Conservation (phyloP, 2,113 vertebrate species). For the Siniperca chuatsi region DNA sequence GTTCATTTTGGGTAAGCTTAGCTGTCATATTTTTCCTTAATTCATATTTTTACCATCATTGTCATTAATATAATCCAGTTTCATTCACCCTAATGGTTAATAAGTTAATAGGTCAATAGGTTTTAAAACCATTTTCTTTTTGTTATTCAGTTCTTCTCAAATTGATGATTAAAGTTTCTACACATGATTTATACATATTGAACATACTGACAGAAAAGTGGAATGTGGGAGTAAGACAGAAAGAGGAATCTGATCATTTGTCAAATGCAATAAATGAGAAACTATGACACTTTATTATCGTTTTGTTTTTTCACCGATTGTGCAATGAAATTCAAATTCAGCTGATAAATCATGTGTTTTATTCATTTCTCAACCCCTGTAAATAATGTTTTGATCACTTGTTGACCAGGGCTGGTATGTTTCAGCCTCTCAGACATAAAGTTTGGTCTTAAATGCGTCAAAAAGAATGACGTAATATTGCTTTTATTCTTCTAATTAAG, state of each 20-base stretch:
- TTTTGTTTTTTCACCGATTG: not conserved
- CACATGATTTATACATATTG: not conserved
- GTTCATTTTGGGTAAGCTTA: not conserved
- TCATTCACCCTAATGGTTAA: not conserved
- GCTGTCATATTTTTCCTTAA: not conserved
- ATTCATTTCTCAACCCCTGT: not conserved
- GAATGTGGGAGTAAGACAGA: not conserved
- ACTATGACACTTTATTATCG: too few species aligned
- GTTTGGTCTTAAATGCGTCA: too few species aligned
- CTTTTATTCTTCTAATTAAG: too few species aligned
- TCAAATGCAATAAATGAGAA: not conserved
- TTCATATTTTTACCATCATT: not conserved
- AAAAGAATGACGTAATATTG: too few species aligned
- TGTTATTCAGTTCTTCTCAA: not conserved
- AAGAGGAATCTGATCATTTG: not conserved
- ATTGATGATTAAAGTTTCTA: not conserved
- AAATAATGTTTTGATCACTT: not conserved
- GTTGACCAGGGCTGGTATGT: not conserved
- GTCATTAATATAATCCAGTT: not conserved
- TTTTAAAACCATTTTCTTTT: not conserved
- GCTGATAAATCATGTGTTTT: not conserved
- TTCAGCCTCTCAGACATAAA: too few species aligned
- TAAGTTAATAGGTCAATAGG: not conserved
- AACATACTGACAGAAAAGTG: not conserved
- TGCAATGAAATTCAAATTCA: not conserved